Conservation (phyloP, 2,113 vertebrate species). For the Smithornis capensis region DNA sequence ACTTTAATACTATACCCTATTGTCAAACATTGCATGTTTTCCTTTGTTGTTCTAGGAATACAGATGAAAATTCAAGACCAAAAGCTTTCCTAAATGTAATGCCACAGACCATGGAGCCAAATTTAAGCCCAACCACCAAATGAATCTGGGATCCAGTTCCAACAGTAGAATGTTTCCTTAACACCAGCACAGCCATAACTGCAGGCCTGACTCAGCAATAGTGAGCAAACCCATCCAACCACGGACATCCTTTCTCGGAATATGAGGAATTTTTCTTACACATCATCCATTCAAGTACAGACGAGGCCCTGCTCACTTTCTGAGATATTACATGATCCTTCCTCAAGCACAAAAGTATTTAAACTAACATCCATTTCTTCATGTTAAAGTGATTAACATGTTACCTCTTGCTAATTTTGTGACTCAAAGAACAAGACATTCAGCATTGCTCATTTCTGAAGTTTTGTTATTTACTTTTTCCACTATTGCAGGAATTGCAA, state of each 20-base stretch:
- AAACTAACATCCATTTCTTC: background rate
- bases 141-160: background rate
- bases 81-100: background rate
- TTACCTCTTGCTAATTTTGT: constrained; percentile 43
- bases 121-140: background rate
- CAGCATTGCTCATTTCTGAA: background rate
- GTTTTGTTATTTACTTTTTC: background rate
- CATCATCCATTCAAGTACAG: constrained; percentile 33
- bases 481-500: background rate
- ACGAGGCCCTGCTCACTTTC: background rate
- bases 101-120: background rate
- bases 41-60: background rate
- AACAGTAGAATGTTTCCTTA: background rate
- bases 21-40: background rate
- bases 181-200: background rate
- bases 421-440: constrained; percentile 37
- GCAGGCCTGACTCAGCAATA: background rate
- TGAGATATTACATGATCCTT: background rate
- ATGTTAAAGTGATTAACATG: background rate
- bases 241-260: background rate
- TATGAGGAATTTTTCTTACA: background rate
- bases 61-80: background rate
- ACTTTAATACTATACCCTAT: background rate
- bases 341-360: background rate
- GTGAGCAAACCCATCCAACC: background rate